Evolutionary conservation across 2,888 invertebrate genomes (phyloP).

Genomic region (Nesidiocoris tenuis): DNA sequence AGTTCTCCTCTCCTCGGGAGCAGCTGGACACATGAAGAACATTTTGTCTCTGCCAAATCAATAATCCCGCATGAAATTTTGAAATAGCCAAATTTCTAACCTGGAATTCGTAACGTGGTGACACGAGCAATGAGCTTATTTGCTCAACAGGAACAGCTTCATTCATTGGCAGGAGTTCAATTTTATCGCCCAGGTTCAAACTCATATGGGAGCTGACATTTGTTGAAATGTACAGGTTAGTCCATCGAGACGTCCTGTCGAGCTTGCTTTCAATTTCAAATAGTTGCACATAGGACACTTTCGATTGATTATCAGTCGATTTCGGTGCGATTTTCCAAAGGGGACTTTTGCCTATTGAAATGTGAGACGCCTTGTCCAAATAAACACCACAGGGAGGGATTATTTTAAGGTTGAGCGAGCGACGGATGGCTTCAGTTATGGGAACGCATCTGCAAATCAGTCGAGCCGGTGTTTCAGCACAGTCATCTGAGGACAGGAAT

Average conservation of each 20-base stretch:
- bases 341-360: neutral
- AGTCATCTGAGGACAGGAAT: neutral
- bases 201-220: slow-evolving; percentile 60
- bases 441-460: slow-evolving; percentile 37
- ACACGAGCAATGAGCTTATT: slow-evolving; percentile 17
- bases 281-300: slow-evolving; percentile 19
- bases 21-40: too few species aligned
- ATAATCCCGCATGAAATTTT: too few species aligned
- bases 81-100: slow-evolving; percentile 2
- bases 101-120: slow-evolving; percentile 13
- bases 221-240: slow-evolving; percentile 58
- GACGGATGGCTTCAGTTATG: slow-evolving; percentile 7
- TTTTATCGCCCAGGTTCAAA: slow-evolving; percentile 61
- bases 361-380: slow-evolving; percentile 1
- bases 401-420: slow-evolving; percentile 12
- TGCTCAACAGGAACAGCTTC: neutral
- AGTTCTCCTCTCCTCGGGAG: too few species aligned
- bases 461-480: neutral
- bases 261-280: slow-evolving; percentile 2
- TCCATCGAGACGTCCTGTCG: neutral
- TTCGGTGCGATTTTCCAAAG: slow-evolving; percentile 18
- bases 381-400: slow-evolving; percentile 44
- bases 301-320: neutral
- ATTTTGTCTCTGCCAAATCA: too few species aligned
- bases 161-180: slow-evolving; percentile 57